Percentiles rank a stretch among this genome's conserved stretches.
These are phyloP conservation scores for Antheraea mylitta DNA, from an alignment of 1,140 invertebrate genomes.

Conservation along the genomic window DNA sequence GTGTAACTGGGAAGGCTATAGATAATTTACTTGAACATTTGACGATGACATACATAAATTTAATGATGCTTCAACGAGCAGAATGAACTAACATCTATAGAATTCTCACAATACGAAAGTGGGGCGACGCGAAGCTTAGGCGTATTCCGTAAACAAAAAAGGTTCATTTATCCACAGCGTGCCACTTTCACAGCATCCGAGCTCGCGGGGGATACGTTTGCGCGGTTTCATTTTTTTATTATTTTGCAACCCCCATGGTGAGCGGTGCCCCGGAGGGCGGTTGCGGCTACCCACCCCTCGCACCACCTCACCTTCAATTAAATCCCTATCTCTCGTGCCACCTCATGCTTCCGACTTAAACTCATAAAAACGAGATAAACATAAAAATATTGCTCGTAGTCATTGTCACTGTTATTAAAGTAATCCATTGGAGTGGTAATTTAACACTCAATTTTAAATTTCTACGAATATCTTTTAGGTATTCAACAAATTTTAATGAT, in stretches of 20 bases:
- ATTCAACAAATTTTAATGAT: too few relatives aligned
- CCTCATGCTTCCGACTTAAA: conserved; percentile 73
- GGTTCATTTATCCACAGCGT: conserved; percentile 74
- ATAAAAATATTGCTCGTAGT: conserved; percentile 70
- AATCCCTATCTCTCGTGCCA: conserved; percentile 70
- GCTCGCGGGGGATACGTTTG: conserved; percentile 64
- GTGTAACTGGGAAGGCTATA: background rate
- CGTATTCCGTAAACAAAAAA: conserved; percentile 74
- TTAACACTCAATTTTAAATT: conserved; percentile 18
- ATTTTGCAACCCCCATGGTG: conserved; percentile 49
- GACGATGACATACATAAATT: conserved; percentile 44
- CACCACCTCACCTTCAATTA: conserved; percentile 69
- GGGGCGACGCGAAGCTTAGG: conserved; percentile 66
- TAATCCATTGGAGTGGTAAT: conserved; percentile 36
- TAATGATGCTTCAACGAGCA: conserved; percentile 51
- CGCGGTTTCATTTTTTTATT: conserved; percentile 65
- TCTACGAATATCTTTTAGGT: too few relatives aligned
- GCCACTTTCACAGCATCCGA: conserved; percentile 76
- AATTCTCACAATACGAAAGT: conserved; percentile 73
- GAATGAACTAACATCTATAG: conserved; percentile 72
- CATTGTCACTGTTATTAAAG: conserved; percentile 58
- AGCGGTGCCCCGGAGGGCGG: conserved; percentile 37
- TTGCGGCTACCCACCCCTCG: conserved; percentile 45
- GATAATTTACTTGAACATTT: conserved; percentile 26
- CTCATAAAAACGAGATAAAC: conserved; percentile 76